phyloP scores from a whole-genome alignment of 2,797 vertebrate genomes.

The Iguana delicatissima region DNA sequence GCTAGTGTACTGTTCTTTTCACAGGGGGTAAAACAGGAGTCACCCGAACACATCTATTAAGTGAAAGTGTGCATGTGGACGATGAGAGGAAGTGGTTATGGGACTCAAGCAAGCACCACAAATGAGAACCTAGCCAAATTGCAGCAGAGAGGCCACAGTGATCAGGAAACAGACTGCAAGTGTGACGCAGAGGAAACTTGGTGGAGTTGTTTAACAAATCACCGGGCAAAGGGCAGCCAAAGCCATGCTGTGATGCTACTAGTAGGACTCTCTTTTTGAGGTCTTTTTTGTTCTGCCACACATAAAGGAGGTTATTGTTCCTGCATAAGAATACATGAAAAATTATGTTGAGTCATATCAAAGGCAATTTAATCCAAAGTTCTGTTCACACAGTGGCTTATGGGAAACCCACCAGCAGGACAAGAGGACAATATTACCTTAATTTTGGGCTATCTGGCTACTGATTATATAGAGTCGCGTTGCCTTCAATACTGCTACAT shows the following conservation, averaged over 20 bases:
- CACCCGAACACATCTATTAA: conserved; percentile 56
- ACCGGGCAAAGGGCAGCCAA: conserved; percentile 39
- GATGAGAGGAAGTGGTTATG: conserved; percentile 62
- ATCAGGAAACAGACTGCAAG: conserved; percentile 81
- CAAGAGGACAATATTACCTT: too few relatives aligned
- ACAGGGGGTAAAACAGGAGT: conserved; percentile 63
- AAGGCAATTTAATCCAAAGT: background rate
- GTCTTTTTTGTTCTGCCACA: background rate
- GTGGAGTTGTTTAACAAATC: conserved; percentile 61
- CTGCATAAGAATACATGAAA: background rate
- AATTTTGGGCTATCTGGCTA: too few relatives aligned
- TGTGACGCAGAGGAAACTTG: conserved; percentile 81
- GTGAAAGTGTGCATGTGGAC: conserved; percentile 39
- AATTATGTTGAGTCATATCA: background rate
- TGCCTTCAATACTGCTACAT: too few relatives aligned
- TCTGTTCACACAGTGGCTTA: background rate
- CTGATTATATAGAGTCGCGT: too few relatives aligned
- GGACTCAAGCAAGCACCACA: conserved; percentile 64
- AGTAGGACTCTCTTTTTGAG: background rate
- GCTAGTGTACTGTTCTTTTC: background rate
- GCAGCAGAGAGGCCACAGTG: conserved; percentile 79
- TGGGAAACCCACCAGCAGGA: background rate
- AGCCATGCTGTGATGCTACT: background rate
- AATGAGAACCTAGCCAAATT: conserved; percentile 71
- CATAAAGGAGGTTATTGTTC: background rate